Base-by-base conservation (phyloP, 2,113 vertebrate genomes). In the Progne subis region DNA sequence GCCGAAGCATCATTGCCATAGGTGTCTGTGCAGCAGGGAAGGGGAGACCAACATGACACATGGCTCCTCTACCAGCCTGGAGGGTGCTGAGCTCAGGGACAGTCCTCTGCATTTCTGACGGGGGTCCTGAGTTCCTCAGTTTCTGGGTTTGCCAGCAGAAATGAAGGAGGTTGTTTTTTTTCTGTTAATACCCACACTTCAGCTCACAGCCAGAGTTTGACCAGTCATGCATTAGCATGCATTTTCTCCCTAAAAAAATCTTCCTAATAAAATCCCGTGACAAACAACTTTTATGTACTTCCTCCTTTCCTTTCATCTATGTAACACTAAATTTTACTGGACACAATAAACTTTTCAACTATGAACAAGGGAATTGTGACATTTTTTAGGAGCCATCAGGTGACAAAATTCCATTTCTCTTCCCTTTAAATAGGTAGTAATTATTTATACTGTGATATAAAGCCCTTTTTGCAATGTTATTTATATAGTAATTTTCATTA, bases 401-500 rank as follows among this genome's bases (percentile, higher is more conserved):
- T 94, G 74, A 88, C 43, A 91, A 87, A 94, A 29, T 96, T 94
- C 52, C 37, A 52, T 95, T 94, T 95, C 52, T 94, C n/a, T 91
- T 89, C 43, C 47, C 3, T 95, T 97, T 91, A 95, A 94, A 91
- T 74, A 93, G 65, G 46, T 88, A 94, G 70, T 80, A 94, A 96
- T 97, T 95, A 96, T 97, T 97, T 97, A 77, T 92, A 69, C 47
- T 88, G 70, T 82, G 75, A 95, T 94, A 95, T 75, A 88, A 96
- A 97, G 69, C 44, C 87, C 90, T 96, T 97, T 78, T 83, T 57
- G 75, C 93, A 94, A 91, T 44, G 60, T 95, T 98, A 96, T 98
- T 97, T 97, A 96, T 95, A 96, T 88, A 93, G 84, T 34, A 65
- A 92, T 95, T 95, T 96, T 94, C 64, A 97, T 97, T 97, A 96